These are phyloP conservation scores for Apocrypta bakeri DNA, from an alignment of 1,140 invertebrate species.

Conservation along the genomic window DNA sequence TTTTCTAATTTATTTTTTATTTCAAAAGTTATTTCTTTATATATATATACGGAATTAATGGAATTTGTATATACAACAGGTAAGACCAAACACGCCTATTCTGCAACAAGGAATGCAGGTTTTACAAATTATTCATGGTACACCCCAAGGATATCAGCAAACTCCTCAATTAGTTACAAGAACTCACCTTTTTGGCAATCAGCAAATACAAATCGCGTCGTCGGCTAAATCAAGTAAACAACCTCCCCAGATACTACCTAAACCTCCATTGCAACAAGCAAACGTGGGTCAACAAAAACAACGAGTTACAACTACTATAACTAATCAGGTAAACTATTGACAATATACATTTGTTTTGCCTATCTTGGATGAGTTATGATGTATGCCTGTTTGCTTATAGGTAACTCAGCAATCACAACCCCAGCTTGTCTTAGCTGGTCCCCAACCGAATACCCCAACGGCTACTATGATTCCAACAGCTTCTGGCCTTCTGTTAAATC, in stretches of 20 bases:
- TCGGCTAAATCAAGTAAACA: conserved; percentile 69
- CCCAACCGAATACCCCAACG: conserved; percentile 68
- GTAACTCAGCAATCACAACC: conserved; percentile 72
- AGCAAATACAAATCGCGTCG: conserved; percentile 72
- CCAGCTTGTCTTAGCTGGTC: conserved; percentile 70
- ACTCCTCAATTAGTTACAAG: conserved; percentile 68
- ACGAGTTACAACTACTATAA: conserved; percentile 69
- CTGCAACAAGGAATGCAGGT: conserved; percentile 73
- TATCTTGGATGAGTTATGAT: background rate
- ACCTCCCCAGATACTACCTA: conserved; percentile 72
- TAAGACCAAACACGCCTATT: conserved; percentile 71
- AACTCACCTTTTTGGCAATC: conserved; percentile 71
- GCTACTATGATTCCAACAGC: conserved; percentile 72
- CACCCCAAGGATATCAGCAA: conserved; percentile 69
- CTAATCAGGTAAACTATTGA: conserved; percentile 65
- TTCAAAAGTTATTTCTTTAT: background rate
- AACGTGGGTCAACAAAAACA: conserved; percentile 68
- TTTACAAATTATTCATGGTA: conserved; percentile 72
- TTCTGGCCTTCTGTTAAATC: conserved; percentile 71
- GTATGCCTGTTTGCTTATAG: conserved; percentile 53
- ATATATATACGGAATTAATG: background rate
- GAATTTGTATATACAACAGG: conserved; percentile 55
- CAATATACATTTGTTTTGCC: background rate
- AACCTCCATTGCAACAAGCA: conserved; percentile 69
- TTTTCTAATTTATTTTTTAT: conserved; percentile 42